Percentiles rank a stretch among this genome's conserved stretches.
Evolutionary conservation across 2,113 vertebrate species (phyloP).

Genomic region (Protobothrops flavoviridis): DNA sequence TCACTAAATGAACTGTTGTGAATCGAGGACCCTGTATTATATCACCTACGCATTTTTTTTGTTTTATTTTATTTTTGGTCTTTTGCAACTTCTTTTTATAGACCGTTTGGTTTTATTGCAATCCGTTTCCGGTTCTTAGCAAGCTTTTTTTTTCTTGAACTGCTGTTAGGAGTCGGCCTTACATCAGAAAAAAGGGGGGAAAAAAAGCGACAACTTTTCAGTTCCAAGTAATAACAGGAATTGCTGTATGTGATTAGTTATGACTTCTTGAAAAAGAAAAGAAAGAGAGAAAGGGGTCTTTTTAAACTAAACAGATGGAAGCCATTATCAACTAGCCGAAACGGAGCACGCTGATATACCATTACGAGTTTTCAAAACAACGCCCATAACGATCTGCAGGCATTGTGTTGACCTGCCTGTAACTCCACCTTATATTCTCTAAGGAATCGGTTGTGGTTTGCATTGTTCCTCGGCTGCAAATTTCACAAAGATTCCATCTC

Average conservation of each 20-base stretch:
- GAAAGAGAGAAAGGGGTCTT: conserved; percentile 15
- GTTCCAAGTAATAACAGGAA: conserved; percentile 19
- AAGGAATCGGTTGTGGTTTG: conserved; percentile 41
- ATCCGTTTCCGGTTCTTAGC: neutral
- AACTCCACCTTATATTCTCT: conserved; percentile 58
- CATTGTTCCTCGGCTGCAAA: conserved; percentile 51
- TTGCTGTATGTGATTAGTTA: conserved; percentile 16
- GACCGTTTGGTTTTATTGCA: neutral
- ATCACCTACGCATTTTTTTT: neutral
- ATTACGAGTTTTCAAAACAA: conserved; percentile 59
- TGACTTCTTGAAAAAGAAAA: conserved; percentile 15
- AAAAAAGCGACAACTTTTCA: neutral
- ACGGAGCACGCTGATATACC: conserved; percentile 60
- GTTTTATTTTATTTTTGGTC: neutral
- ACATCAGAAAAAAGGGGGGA: neutral
- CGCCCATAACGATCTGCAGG: conserved; percentile 53
- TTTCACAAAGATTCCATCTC: conserved; percentile 51
- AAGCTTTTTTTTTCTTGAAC: neutral
- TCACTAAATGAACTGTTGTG: neutral
- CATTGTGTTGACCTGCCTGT: conserved; percentile 51
- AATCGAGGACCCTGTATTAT: too few species aligned
- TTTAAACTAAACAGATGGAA: conserved; percentile 55
- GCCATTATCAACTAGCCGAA: conserved; percentile 49
- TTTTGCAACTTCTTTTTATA: neutral
- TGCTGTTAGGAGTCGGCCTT: neutral